Evolutionary conservation across 2,888 invertebrate genomes (phyloP), one percentile per base, ranked within the genome.

Genomic region (Coleophora flavipennella): DNA sequence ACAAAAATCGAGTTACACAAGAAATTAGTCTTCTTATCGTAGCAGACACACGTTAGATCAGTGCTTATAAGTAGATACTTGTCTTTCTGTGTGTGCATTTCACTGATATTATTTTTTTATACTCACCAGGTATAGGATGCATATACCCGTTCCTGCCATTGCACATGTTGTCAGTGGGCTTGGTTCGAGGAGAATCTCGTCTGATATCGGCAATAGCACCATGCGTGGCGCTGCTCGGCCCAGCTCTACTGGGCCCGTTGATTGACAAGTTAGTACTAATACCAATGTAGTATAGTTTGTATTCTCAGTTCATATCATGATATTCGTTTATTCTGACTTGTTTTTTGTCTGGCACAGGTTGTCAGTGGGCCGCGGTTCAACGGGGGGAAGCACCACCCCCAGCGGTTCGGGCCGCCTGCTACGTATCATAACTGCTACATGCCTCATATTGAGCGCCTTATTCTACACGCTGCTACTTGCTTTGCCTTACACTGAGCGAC

Each of bases 121-220:
- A 45, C 49, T 45, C 42, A 63, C 36, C 73, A 95, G 95, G 92
- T 52, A 81, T 95, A 57, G 93, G 94, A 49, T 91, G 92, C 55
- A 86, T 96, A 47, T 89, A 92, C 58, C 92, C 95, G 7, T 92
- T 93, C 73, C 89, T 96, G 46, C 90, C 93, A 12, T 84, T 92
- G 42, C 94, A 93, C 74, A 92, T 93, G 91, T 77, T 87, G 46
- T 80, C 87, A 43, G 84, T 91, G 47, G 95, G 95, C 1, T 70
- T 96, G 50, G 90, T 90, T 38, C 79, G 89, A 46, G 87, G 89
- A 38, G 93, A 96, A 69, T 89, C 91, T 27, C 89, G 92, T 13
- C 86, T 91, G 41, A 90, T 96, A 55, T 94, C 92, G 40, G 90
- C 92, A 33, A 86, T 93, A 39, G 90, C 94, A 14, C 93, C 96